Conservation (phyloP, 2,113 vertebrate genomes). For the Riparia riparia region DNA sequence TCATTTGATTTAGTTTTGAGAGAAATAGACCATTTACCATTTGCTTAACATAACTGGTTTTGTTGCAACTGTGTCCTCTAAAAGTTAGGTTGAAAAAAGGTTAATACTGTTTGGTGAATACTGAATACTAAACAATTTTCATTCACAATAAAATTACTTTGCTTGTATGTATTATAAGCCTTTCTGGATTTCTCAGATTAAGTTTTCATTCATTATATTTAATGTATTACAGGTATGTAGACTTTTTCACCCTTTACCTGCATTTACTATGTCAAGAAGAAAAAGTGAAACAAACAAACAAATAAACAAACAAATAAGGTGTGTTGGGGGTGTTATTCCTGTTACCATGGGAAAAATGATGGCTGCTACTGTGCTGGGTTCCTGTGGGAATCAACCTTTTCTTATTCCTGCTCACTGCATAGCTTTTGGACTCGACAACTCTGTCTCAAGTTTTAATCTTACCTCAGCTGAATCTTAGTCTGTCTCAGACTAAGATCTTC, state of each 20-base stretch:
- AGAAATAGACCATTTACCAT: not conserved
- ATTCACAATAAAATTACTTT: not conserved
- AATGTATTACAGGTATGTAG: not conserved
- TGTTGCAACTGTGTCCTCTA: not conserved
- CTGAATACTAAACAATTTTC: not conserved
- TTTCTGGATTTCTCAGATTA: not conserved
- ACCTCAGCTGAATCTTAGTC: not conserved
- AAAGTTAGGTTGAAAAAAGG: not conserved
- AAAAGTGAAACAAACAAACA: not conserved
- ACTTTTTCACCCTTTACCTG: not conserved
- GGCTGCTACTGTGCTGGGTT: not conserved
- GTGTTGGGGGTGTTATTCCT: not conserved
- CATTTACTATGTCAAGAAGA: not conserved
- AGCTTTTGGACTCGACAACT: not conserved
- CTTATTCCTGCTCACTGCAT: not conserved
- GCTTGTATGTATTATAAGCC: not conserved
- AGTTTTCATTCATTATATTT: not conserved
- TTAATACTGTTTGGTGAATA: not conserved
- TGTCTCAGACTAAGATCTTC: not conserved
- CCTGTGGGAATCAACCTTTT: not conserved
- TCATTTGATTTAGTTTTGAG: not conserved
- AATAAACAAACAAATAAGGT: no score
- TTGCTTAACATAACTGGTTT: not conserved
- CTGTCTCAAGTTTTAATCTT: not conserved
- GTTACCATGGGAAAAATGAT: not conserved